Conservation (phyloP, 2,113 vertebrate genomes). For the Esox niger region DNA sequence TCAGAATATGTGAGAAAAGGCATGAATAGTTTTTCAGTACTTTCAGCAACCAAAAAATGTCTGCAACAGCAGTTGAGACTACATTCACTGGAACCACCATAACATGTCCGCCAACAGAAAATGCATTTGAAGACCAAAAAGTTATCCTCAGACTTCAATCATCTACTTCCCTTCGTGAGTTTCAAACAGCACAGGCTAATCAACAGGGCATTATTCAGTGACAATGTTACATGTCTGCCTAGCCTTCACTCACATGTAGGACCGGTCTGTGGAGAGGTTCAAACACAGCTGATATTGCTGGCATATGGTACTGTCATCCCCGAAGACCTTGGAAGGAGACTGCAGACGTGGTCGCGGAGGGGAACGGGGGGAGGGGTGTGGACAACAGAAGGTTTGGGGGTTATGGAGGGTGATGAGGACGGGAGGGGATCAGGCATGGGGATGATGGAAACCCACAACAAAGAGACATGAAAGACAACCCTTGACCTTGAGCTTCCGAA, state of each 20-base stretch:
- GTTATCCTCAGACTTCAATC: neutral
- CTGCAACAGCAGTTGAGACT: neutral
- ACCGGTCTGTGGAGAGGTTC: conserved; percentile 2
- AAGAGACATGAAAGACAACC: conserved; percentile 5
- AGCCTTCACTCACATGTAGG: neutral
- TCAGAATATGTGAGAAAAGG: neutral
- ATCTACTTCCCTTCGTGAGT: conserved; percentile 3
- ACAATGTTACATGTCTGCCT: neutral
- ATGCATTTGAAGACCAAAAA: neutral
- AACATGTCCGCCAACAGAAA: neutral
- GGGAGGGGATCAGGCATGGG: conserved; percentile 8
- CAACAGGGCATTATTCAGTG: neutral
- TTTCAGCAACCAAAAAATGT: neutral
- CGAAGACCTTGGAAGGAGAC: conserved; percentile 23
- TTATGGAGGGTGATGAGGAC: neutral
- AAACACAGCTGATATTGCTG: neutral
- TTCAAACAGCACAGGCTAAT: conserved; percentile 18
- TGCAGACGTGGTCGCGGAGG: neutral
- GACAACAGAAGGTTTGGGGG: conserved; percentile 38
- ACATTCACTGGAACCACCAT: neutral
- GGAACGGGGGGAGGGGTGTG: neutral
- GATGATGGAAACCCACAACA: conserved; percentile 7
- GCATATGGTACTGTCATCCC: conserved; percentile 24
- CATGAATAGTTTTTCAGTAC: neutral
- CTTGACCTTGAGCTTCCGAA: conserved; percentile 6